A percentile compares a stretch with the other conserved stretches of the same genome.
These are phyloP conservation scores for Oreortyx pictus DNA, from an alignment of 2,797 vertebrate genomes.

Conservation along the genomic window DNA sequence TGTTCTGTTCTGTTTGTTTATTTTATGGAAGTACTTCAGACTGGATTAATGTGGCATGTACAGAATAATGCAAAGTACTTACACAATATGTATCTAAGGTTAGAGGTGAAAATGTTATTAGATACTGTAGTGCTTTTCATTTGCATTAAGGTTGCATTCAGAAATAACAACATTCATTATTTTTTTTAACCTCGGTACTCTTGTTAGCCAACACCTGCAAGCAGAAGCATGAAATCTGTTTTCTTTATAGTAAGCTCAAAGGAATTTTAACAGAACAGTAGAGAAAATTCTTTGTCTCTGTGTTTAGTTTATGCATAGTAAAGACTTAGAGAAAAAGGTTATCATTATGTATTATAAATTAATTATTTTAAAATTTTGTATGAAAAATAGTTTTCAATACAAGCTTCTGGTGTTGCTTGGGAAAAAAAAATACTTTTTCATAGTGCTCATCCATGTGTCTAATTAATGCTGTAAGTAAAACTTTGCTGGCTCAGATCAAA, in stretches of 20 bases:
- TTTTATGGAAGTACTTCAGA: neutral
- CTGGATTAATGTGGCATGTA: neutral
- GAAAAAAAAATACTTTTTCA: neutral
- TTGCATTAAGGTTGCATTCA: neutral
- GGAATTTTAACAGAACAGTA: neutral
- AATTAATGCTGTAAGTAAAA: neutral
- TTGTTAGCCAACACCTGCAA: neutral
- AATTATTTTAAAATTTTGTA: neutral
- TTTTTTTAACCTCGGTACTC: neutral
- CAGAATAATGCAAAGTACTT: neutral
- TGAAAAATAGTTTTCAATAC: neutral
- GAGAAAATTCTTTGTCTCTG: neutral
- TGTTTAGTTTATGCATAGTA: neutral
- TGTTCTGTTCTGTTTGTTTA: neutral
- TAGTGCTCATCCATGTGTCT: neutral
- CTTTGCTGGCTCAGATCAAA: neutral
- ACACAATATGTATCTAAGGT: neutral
- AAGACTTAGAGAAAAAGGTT: neutral
- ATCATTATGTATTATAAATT: neutral
- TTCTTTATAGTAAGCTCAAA: neutral
- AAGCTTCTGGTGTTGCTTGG: neutral
- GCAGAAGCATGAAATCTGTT: neutral
- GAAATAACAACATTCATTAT: neutral
- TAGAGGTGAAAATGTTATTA: neutral
- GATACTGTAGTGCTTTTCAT: neutral